phyloP scores from a whole-genome alignment of 2,113 vertebrate species.

The Hippocampus comes region DNA sequence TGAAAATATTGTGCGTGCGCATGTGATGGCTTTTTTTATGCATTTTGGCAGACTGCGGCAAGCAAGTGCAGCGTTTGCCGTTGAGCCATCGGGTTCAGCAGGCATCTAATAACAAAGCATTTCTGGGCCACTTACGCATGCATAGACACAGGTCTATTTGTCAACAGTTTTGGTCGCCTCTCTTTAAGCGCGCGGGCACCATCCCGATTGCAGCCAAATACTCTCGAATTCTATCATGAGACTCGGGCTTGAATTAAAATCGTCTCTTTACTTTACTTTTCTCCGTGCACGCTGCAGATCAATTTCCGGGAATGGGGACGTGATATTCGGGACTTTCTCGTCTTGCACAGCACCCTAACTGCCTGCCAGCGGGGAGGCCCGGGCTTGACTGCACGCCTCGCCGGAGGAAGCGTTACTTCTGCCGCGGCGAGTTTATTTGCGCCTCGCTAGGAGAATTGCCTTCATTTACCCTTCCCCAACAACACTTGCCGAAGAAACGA shows the following conservation, averaged over 20 bases:
- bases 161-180: slow-evolving; percentile 47
- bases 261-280: slow-evolving; percentile 66
- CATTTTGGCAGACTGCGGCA: slow-evolving; percentile 49
- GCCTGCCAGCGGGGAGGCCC: slow-evolving; percentile 71
- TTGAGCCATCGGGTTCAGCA: slow-evolving; percentile 64
- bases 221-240: slow-evolving; percentile 69
- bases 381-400: slow-evolving; percentile 71
- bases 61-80: slow-evolving; percentile 63
- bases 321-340: slow-evolving; percentile 77
- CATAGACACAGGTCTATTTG: slow-evolving; percentile 59
- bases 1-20: slow-evolving; percentile 9
- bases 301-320: slow-evolving; percentile 78
- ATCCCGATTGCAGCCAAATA: slow-evolving; percentile 59
- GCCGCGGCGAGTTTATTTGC: slow-evolving; percentile 77
- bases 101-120: slow-evolving; percentile 71
- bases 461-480: slow-evolving; percentile 74
- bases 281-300: slow-evolving; percentile 76
- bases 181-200: slow-evolving; percentile 56
- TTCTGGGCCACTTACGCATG: slow-evolving; percentile 68
- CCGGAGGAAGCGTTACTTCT: slow-evolving; percentile 75
- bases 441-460: slow-evolving; percentile 78
- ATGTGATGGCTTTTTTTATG: slow-evolving; percentile 49
- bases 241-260: slow-evolving; percentile 74
- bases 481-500: slow-evolving; percentile 66
- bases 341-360: slow-evolving; percentile 73